Percentiles rank a stretch among this genome's conserved stretches.
Conservation (phyloP, 2,888 invertebrate genomes). For the Pyrgus malvae region DNA sequence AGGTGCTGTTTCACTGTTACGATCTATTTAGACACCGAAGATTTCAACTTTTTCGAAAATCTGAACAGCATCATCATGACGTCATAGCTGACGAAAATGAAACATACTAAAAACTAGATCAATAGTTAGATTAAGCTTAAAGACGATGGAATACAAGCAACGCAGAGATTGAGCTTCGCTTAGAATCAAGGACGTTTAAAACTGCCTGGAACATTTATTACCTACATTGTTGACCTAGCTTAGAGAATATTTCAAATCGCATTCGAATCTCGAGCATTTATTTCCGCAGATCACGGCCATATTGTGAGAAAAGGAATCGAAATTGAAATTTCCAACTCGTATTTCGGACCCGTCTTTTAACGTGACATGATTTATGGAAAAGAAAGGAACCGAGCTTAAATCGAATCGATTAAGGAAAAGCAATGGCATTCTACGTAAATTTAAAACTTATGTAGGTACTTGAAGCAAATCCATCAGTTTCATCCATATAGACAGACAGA, state of each 20-base stretch:
- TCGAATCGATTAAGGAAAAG: not conserved
- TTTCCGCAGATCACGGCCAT: slow-evolving; percentile 5
- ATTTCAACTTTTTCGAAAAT: too few species aligned
- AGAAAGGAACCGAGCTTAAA: slow-evolving; percentile 4
- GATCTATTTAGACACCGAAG: too few species aligned
- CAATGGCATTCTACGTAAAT: not conserved
- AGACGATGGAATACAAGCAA: not conserved
- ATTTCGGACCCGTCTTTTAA: not conserved
- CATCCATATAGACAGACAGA: too few species aligned
- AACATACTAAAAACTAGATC: not conserved
- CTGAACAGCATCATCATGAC: too few species aligned
- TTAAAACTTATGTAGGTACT: too few species aligned
- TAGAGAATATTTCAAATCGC: slow-evolving; percentile 5
- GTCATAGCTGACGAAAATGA: too few species aligned
- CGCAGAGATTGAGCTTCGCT: not conserved
- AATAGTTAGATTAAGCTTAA: too few species aligned
- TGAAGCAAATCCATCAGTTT: too few species aligned
- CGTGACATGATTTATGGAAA: slow-evolving; percentile 15
- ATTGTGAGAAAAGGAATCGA: slow-evolving; percentile 6
- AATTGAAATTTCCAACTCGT: slow-evolving; percentile 17
- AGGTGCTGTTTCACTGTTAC: not conserved
- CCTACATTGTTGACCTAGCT: not conserved
- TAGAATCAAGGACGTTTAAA: not conserved
- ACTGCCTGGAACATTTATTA: not conserved
- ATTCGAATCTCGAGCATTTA: slow-evolving; percentile 4